Evolutionary conservation across 2,113 vertebrate species (phyloP).

Genomic region (Emberiza fucata): DNA sequence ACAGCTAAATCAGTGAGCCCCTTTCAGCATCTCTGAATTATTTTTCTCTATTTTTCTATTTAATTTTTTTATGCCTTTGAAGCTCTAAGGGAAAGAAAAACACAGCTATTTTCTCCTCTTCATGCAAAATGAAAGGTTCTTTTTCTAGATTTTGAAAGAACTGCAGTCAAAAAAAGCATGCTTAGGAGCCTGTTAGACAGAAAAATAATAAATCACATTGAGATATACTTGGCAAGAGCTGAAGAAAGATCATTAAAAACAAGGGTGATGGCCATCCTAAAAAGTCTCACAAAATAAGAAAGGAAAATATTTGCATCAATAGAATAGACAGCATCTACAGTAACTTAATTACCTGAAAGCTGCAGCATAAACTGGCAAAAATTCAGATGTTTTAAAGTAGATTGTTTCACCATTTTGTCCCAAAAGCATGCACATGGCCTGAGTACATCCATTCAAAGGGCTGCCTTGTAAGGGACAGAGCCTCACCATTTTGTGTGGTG

Average conservation of each 20-base stretch:
- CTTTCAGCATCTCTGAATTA: neutral
- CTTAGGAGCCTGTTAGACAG: neutral
- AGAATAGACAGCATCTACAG: neutral
- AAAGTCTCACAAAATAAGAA: neutral
- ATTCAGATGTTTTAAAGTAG: neutral
- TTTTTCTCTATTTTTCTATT: neutral
- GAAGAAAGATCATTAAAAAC: neutral
- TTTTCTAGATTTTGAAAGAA: neutral
- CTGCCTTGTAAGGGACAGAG: accelerated
- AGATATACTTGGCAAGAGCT: neutral
- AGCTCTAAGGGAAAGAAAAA: neutral
- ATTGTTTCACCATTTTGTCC: neutral
- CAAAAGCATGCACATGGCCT: neutral
- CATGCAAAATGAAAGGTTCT: neutral
- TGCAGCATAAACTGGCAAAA: neutral
- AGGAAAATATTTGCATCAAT: neutral
- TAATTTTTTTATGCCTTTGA: neutral
- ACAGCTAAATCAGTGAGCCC: conserved; percentile 17
- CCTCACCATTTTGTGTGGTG: neutral
- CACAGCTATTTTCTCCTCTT: neutral
- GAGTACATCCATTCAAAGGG: neutral
- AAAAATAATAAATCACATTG: neutral
- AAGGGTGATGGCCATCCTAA: neutral
- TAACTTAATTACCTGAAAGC: neutral
- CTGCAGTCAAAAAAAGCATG: neutral